Conservation (phyloP, 1,140 invertebrate species). For the Halictus rubicundus region DNA sequence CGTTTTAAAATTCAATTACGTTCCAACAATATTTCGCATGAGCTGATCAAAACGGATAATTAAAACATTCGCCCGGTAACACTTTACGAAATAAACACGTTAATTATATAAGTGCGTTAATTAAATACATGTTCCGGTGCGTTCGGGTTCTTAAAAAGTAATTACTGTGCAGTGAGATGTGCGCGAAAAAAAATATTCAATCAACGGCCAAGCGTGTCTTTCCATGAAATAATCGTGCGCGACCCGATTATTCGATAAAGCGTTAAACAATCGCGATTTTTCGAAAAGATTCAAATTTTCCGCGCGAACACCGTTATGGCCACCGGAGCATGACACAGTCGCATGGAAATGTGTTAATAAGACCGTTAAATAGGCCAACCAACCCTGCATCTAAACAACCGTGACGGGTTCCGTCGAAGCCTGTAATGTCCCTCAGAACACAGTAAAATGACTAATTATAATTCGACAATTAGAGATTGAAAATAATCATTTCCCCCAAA, state of each 20-base stretch:
- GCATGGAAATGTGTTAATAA: conserved; percentile 4
- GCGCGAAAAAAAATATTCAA: background rate
- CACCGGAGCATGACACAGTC: background rate
- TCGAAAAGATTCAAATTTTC: background rate
- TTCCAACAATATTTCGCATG: no score
- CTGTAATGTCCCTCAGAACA: background rate
- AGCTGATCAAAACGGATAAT: no score
- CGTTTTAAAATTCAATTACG: no score
- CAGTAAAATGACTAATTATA: background rate
- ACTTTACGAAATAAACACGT: no score
- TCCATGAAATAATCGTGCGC: background rate
- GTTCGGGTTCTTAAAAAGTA: background rate
- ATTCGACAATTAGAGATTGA: background rate
- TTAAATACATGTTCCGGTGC: no score
- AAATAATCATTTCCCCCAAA: no score
- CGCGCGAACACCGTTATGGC: background rate
- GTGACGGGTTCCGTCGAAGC: background rate
- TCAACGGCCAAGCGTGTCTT: background rate
- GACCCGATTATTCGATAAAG: conserved; percentile 1
- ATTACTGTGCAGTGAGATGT: background rate
- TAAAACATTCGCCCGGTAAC: no score
- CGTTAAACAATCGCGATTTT: conserved; percentile 2
- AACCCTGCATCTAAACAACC: background rate
- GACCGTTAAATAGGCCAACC: background rate
- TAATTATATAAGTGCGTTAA: background rate